A percentile compares a stretch with the other conserved stretches of the same genome.
phyloP scores from a whole-genome alignment of 1,140 invertebrate species.

The Eriocheir sinensis region DNA sequence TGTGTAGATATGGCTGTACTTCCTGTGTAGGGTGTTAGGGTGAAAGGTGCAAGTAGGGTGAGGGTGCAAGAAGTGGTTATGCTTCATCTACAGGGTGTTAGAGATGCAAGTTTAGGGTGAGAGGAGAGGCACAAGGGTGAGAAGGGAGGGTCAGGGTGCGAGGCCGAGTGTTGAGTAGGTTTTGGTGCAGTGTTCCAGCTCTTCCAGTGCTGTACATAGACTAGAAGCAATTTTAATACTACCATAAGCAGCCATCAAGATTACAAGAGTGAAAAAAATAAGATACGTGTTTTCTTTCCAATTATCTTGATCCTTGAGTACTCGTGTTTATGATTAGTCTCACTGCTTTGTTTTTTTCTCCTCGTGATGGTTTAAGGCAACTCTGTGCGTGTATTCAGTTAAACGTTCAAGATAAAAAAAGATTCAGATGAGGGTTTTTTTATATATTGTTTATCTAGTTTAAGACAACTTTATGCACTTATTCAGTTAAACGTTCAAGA shows the following conservation, averaged over 20 bases:
- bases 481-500: too few species aligned
- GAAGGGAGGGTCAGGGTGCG: neutral
- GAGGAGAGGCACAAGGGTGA: neutral
- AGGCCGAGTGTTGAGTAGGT: neutral
- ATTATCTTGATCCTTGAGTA: too few species aligned
- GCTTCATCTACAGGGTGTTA: neutral
- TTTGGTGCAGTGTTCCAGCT: neutral
- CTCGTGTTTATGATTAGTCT: too few species aligned
- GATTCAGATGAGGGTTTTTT: too few species aligned
- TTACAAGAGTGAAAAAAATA: neutral
- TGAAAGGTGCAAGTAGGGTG: too few species aligned
- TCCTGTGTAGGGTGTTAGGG: neutral
- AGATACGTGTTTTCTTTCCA: neutral
- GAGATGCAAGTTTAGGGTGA: neutral
- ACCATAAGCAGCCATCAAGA: neutral
- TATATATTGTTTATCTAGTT: too few species aligned
- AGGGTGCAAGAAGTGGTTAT: neutral
- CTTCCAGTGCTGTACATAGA: constrained; percentile 5
- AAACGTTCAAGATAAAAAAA: too few species aligned
- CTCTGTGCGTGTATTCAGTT: too few species aligned
- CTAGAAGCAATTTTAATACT: constrained; percentile 26
- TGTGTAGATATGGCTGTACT: neutral
- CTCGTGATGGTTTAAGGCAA: too few species aligned
- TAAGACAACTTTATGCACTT: too few species aligned
- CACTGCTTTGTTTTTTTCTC: too few species aligned